Base-by-base conservation (phyloP, 2,113 vertebrate genomes). In the Leucopternis melanops region DNA sequence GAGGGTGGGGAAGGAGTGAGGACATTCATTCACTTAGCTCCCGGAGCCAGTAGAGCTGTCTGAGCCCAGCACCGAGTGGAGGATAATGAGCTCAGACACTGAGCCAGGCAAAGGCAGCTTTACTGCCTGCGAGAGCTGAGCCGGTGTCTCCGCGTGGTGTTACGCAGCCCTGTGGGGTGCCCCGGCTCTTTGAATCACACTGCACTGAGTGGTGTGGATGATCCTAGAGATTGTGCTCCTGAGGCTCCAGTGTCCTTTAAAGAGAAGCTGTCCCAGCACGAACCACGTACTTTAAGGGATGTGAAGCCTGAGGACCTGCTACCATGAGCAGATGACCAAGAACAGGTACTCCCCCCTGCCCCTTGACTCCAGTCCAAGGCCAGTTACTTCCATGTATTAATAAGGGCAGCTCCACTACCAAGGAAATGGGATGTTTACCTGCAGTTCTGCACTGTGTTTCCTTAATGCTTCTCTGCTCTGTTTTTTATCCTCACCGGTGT, bases 401-500 rank as follows among this genome's bases (percentile, higher is more conserved):
- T 55, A 74, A 74, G 23, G 32, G 15, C 49, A 81, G 16, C 45
- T 84, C 21, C 25, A 32, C 9, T 57, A 59, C 10, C 11, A 21
- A 36, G 78, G 55, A 91, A 92, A 79, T 61, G 45, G 61, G 22
- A 86, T 66, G 14, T 66, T 83, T 92, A 72, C 65, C 72, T 81
- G 67, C 44, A 61, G 16, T 58, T 91, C 71, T 95, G 32, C 70
- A 27, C 23, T 22, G 9, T 78, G 36, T 85, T 90, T 90, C 25
- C 32, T 71, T 95, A 87, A 90, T 66, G 65, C 44, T 69, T 49
- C 42, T 75, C 78, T 86, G 67, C 49, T 94, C 73, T 95, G 38
- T 81, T 90, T 90, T 74, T 88, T 83, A 22, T 94, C 91, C 88
- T 87, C n/a, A n/a, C n/a, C n/a, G n/a, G n/a, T n/a, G n/a, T n/a